These are phyloP conservation scores for Heliconius sara DNA, from an alignment of 2,888 invertebrate species.

Conservation along the genomic window DNA sequence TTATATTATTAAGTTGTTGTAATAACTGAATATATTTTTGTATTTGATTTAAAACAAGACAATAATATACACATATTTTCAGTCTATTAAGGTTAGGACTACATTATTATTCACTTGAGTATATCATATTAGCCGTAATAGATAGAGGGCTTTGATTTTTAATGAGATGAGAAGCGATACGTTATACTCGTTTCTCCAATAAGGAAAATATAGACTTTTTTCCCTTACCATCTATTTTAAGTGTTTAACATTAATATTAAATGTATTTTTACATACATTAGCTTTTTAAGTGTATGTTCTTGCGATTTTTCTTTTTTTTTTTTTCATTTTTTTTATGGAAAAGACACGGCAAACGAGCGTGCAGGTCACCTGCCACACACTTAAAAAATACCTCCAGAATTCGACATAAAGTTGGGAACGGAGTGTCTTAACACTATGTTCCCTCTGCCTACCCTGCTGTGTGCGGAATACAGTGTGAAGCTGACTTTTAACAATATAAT, in stretches of 20 bases:
- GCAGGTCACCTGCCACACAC: too few relatives aligned
- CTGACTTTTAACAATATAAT: too few relatives aligned
- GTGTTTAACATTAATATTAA: constrained; percentile 15
- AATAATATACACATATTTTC: background rate
- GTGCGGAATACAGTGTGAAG: too few relatives aligned
- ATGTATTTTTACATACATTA: constrained; percentile 16
- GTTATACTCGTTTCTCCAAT: background rate
- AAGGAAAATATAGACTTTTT: constrained; percentile 21
- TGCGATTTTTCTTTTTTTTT: constrained; percentile 6
- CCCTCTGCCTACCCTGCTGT: too few relatives aligned
- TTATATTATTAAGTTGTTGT: too few relatives aligned
- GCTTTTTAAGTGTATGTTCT: background rate
- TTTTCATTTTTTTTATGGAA: too few relatives aligned
- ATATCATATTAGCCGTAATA: background rate
- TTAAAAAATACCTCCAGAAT: too few relatives aligned
- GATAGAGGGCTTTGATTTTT: constrained; percentile 11
- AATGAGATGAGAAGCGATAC: constrained; percentile 18
- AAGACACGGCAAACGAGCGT: too few relatives aligned
- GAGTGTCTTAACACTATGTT: too few relatives aligned
- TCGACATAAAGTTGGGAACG: too few relatives aligned
- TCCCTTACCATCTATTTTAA: constrained; percentile 15
- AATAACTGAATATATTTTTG: too few relatives aligned
- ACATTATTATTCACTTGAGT: background rate
- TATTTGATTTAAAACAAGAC: too few relatives aligned
- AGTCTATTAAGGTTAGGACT: background rate